phyloP scores from a whole-genome alignment of 2,113 vertebrate species.

The Oceanites oceanicus region DNA sequence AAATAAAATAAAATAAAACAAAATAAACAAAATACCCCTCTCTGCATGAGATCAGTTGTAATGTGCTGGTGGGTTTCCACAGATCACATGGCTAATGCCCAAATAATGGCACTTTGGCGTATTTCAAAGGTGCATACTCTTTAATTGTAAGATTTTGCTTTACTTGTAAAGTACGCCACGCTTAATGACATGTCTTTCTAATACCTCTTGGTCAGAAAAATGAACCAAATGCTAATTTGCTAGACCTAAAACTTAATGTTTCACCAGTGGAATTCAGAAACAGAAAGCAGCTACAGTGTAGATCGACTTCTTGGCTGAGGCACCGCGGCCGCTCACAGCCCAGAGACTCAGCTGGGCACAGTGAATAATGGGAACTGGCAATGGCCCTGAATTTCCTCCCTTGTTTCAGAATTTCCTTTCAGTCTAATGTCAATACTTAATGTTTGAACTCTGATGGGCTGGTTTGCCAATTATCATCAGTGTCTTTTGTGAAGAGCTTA shows the following conservation, averaged over 20 bases:
- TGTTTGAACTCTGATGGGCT: neutral
- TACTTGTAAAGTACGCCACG: neutral
- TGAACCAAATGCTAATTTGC: neutral
- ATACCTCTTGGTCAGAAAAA: neutral
- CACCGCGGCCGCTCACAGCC: neutral
- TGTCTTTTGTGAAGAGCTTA: neutral
- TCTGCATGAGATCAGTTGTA: neutral
- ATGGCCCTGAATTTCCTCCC: neutral
- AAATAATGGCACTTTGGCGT: neutral
- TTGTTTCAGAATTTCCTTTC: neutral
- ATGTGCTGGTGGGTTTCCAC: neutral
- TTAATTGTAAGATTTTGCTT: conserved; percentile 9
- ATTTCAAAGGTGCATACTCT: conserved; percentile 14
- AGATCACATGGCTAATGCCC: neutral
- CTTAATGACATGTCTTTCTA: neutral
- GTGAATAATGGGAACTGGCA: accelerated
- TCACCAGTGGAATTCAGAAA: neutral
- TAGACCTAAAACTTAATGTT: neutral
- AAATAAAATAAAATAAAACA: neutral
- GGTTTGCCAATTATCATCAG: neutral
- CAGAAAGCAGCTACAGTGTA: too few relatives aligned
- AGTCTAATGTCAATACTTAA: neutral
- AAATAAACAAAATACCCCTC: too few relatives aligned
- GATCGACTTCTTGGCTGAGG: neutral
- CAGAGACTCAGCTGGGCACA: neutral